Evolutionary conservation across 2,797 vertebrate species (phyloP).

Genomic region (Spondyliosoma cantharus): DNA sequence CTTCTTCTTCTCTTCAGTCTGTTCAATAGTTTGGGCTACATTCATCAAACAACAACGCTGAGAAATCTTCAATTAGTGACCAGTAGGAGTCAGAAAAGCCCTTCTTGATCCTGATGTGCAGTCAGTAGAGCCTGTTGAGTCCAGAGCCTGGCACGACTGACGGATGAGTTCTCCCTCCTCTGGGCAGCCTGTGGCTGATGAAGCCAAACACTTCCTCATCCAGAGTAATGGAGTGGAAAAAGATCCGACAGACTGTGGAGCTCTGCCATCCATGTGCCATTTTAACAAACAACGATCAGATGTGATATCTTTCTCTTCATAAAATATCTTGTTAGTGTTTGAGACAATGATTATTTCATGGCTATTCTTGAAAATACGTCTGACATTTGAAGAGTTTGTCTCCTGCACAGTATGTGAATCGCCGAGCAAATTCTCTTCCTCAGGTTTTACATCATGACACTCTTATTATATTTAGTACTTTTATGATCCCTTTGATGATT

Average conservation of each 20-base stretch:
- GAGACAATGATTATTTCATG: not conserved
- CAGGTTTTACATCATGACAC: not conserved
- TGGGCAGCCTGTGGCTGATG: slow-evolving; percentile 28
- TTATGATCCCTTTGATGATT: not conserved
- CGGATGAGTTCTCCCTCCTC: slow-evolving; percentile 35
- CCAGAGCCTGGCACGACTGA: slow-evolving; percentile 32
- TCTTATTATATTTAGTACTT: not conserved
- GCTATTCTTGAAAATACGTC: not conserved
- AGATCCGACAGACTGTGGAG: slow-evolving; percentile 34
- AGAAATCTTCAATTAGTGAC: not conserved
- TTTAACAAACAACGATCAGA: slow-evolving; percentile 49
- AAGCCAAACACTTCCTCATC: slow-evolving; percentile 48
- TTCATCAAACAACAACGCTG: not conserved
- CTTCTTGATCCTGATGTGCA: not conserved
- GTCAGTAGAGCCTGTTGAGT: slow-evolving; percentile 20
- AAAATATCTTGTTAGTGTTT: not conserved
- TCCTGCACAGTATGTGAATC: not conserved
- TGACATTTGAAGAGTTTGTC: not conserved
- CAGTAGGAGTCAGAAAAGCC: slow-evolving; percentile 11
- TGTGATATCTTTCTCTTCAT: not conserved
- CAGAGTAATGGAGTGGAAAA: slow-evolving; percentile 58
- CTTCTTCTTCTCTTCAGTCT: not conserved
- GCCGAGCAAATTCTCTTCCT: not conserved
- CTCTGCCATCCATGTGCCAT: slow-evolving; percentile 42
- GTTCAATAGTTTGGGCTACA: not conserved